phyloP scores from a whole-genome alignment of 2,113 vertebrate genomes.

The Grammomys surdaster region DNA sequence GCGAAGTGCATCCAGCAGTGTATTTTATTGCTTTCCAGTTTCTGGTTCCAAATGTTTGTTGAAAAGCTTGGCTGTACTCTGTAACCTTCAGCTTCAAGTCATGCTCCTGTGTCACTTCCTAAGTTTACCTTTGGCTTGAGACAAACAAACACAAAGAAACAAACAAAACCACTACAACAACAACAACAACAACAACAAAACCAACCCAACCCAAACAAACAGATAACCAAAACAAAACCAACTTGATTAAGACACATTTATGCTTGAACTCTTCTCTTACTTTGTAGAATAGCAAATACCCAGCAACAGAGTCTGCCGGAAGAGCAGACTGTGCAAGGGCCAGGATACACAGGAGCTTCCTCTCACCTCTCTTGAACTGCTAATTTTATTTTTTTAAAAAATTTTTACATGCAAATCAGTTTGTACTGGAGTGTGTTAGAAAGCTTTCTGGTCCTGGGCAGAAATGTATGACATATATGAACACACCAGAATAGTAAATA shows the following conservation, averaged over 20 bases:
- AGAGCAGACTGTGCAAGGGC: fast-evolving
- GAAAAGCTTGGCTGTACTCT: not conserved
- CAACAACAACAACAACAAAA: not conserved
- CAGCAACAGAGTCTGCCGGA: not conserved
- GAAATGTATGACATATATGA: not conserved
- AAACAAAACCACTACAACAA: not conserved
- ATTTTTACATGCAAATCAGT: not conserved
- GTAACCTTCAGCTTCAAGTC: conserved; percentile 1
- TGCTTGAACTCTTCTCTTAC: not conserved
- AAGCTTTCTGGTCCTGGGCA: not conserved
- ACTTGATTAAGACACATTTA: conserved; percentile 19
- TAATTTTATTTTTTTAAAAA: not conserved
- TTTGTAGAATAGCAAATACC: not conserved
- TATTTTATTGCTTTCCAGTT: not conserved
- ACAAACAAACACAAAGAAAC: too few species aligned
- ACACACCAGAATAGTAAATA: not conserved
- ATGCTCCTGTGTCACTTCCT: not conserved
- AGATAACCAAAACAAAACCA: not conserved
- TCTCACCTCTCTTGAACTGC: not conserved
- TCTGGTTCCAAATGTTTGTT: not conserved
- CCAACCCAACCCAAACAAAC: not conserved
- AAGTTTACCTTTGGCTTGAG: not conserved
- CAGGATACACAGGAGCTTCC: not conserved
- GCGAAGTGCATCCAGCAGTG: fast-evolving
- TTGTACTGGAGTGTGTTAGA: not conserved